phyloP scores from a whole-genome alignment of 2,888 invertebrate genomes.

The Drosophila stalkeri region DNA sequence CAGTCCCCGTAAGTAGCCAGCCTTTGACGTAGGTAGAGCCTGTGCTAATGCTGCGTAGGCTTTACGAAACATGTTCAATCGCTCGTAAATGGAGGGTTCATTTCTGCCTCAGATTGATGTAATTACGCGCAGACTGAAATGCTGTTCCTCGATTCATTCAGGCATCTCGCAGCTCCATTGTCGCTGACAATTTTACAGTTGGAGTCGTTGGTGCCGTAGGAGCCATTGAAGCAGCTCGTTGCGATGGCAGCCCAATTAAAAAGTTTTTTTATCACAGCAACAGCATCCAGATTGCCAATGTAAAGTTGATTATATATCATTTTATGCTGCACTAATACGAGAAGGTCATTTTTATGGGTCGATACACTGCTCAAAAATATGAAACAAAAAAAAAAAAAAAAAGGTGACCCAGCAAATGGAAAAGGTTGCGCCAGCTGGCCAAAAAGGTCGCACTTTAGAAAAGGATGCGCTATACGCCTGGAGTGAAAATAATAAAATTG shows the following conservation, averaged over 20 bases:
- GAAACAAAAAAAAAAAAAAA: neutral
- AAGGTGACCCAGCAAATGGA: conserved; percentile 9
- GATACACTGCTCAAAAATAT: conserved; percentile 6
- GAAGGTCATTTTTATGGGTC: conserved; percentile 47
- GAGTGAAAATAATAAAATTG: conserved; percentile 19
- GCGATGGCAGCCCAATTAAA: conserved; percentile 71
- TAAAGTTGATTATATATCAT: conserved; percentile 66
- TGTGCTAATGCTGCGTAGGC: conserved; percentile 30
- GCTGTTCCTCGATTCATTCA: conserved; percentile 21
- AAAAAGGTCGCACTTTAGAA: neutral
- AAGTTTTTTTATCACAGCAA: conserved; percentile 67
- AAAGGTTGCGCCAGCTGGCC: conserved; percentile 23
- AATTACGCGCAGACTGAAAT: conserved; percentile 43
- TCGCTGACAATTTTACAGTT: conserved; percentile 6
- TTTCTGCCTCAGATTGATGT: conserved; percentile 42
- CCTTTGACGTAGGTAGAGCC: conserved; percentile 29
- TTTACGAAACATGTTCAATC: conserved; percentile 39
- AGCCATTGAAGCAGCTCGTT: conserved; percentile 8
- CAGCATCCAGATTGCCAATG: conserved; percentile 52
- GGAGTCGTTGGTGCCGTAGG: neutral
- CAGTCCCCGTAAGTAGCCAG: conserved; percentile 10
- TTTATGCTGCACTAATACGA: conserved; percentile 33
- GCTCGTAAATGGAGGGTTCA: conserved; percentile 49
- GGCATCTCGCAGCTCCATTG: conserved; percentile 13
- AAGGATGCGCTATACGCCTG: conserved; percentile 6